phyloP scores from a whole-genome alignment of 1,140 invertebrate genomes.

The Coboldia fuscipes region DNA sequence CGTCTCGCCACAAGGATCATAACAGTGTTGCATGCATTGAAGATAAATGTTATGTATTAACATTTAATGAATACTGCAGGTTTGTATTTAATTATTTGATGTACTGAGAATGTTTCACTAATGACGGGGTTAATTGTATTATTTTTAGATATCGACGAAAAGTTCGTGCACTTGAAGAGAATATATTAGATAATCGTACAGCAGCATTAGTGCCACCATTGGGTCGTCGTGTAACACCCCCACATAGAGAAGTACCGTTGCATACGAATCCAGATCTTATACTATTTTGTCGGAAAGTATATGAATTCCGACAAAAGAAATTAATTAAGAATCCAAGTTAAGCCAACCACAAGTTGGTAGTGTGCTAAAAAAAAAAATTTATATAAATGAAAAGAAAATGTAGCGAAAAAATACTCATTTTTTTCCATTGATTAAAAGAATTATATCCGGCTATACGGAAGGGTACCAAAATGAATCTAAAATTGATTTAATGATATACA shows the following conservation, averaged over 20 bases:
- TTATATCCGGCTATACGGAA: no score
- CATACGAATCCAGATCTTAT: constrained; percentile 62
- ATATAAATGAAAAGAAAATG: no score
- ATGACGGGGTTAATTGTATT: no score
- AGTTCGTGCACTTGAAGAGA: constrained; percentile 29
- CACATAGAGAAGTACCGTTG: constrained; percentile 37
- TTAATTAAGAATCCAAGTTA: constrained; percentile 48
- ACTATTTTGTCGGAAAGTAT: constrained; percentile 82
- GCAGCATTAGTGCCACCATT: constrained; percentile 9
- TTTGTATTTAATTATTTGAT: constrained; percentile 27
- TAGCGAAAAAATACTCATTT: no score
- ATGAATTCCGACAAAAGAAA: constrained; percentile 77
- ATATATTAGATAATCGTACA: constrained; percentile 18
- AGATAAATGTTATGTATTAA: constrained; percentile 93
- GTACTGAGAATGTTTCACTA: neutral
- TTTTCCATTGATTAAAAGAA: no score
- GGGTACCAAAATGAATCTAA: no score
- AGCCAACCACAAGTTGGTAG: no score
- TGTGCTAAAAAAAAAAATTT: no score
- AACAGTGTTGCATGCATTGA: constrained; percentile 95
- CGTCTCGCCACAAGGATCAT: constrained; percentile 78
- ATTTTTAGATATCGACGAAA: constrained; percentile 27
- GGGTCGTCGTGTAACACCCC: constrained; percentile 11
- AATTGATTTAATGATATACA: no score
- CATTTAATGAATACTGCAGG: constrained; percentile 94